Base-by-base conservation (phyloP, 53 echinoderm and acorn worm genomes). In the Apostichopus leukothele region DNA sequence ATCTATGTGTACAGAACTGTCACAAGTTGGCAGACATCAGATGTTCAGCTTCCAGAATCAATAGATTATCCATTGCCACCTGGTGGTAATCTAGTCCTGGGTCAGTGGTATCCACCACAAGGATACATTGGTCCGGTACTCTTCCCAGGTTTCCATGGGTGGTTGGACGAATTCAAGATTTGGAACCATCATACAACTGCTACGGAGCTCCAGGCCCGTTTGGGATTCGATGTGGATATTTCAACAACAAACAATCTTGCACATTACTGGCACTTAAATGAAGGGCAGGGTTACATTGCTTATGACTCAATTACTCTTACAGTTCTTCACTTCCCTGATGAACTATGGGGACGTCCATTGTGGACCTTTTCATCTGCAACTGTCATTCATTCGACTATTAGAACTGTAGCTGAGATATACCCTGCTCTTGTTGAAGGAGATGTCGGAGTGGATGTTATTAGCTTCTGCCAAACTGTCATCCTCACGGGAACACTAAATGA, bases 81-180 rank as follows among this genome's bases (percentile, higher is more conserved):
- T 20, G 96, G 96, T 74, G 96, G 96, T 1, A 63, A 85, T 18
- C 86, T 96, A 14, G 89, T 89, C 6, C 76, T 96, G 60, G 96
- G 96, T n/a, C 92, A 94, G 67, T 96, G 96, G 96, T 87, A 92
- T 10, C 92, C 94, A 27, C 91, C 91, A 11, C 23, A 84, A 27
- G 86, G 75, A 25, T 91, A 88, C 86, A 83, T 55, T 61, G 94
- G 92, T 80, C 88, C 76, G 23, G 88, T 22, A 10, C 90, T 90
- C 5, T 94, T 94, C 61, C 51, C 23, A 89, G 96, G 96, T 21
- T 94, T 96, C 76, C 76, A 75, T 52, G 96, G 96, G 52, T 91
- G 91, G 92, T 18, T 96, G 57, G 96, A 96, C 55, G 96, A 96
- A 86, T 18, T 96, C 9, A 94, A 88, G 86, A 92, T 96, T 52